Evolutionary conservation across 2,113 vertebrate genomes (phyloP).

Genomic region (Campylomormyrus tamandua): DNA sequence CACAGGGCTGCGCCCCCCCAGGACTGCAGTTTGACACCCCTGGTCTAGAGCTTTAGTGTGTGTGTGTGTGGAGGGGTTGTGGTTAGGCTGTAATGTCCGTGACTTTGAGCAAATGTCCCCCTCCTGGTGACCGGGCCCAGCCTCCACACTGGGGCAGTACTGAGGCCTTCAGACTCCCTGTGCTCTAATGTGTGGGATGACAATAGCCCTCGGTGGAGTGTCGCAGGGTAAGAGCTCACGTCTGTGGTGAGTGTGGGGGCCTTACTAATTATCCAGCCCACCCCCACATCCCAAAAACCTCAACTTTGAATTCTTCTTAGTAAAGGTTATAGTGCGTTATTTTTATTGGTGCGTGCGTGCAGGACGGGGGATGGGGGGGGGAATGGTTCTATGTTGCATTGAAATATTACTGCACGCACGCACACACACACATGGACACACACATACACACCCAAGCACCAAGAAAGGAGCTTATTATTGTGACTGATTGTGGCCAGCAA

Average conservation of each 20-base stretch:
- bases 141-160: constrained; percentile 28
- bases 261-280: constrained; percentile 62
- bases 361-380: not conserved
- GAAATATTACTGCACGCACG: not conserved
- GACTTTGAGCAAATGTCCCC: constrained; percentile 1
- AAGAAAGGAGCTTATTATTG: constrained; percentile 44
- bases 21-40: too few relatives aligned
- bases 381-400: not conserved
- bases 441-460: not conserved
- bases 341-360: not conserved
- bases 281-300: not conserved
- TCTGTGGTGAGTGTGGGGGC: constrained; percentile 68
- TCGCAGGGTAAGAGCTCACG: not conserved
- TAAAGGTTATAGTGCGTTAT: not conserved
- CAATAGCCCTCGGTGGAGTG: constrained; percentile 65
- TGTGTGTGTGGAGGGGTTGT: not conserved
- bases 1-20: too few relatives aligned
- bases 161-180: constrained; percentile 19
- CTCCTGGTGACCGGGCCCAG: constrained; percentile 27
- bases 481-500: constrained; percentile 48
- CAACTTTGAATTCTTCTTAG: not conserved
- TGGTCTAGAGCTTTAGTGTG: not conserved
- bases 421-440: too few relatives aligned
- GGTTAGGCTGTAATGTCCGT: not conserved
- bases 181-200: constrained; percentile 70